Evolutionary conservation across 1,140 invertebrate species (phyloP).

Genomic region (Zaprionus ornatus): DNA sequence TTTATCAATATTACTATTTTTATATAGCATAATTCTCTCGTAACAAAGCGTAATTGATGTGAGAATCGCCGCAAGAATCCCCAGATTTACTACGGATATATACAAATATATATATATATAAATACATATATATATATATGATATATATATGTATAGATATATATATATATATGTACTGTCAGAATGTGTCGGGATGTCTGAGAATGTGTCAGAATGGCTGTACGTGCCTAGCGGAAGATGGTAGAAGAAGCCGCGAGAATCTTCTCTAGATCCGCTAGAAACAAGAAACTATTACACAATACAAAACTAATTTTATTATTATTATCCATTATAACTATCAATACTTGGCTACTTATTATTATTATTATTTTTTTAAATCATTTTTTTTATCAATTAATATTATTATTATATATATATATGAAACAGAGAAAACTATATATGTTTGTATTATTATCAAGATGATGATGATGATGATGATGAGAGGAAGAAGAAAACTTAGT

Average conservation of each 20-base stretch:
- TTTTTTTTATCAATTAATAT: conserved; percentile 19
- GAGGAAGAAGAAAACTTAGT: too few species aligned
- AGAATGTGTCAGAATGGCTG: conserved; percentile 7
- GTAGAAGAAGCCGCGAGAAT: neutral
- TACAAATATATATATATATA: too few species aligned
- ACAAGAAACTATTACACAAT: conserved; percentile 28
- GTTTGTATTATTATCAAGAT: conserved; percentile 19
- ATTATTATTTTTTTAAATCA: conserved; percentile 22
- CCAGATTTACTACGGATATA: too few species aligned
- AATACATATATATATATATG: too few species aligned
- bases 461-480: too few species aligned
- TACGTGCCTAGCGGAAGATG: neutral
- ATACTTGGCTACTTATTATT: conserved; percentile 29
- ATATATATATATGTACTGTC: neutral
- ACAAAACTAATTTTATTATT: conserved; percentile 11
- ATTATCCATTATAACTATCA: conserved; percentile 5
- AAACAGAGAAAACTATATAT: conserved; percentile 6
- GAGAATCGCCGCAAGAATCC: neutral
- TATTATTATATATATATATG: conserved; percentile 12
- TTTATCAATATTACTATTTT: conserved; percentile 74
- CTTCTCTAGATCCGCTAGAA: neutral
- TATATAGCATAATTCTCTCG: conserved; percentile 70
- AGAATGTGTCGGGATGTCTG: neutral
- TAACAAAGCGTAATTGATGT: conserved; percentile 13
- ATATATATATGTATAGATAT: neutral